A percentile compares a stretch with the other conserved stretches of the same genome.
Conservation (phyloP, 2,888 invertebrate genomes). For the Metacarcinus magister region DNA sequence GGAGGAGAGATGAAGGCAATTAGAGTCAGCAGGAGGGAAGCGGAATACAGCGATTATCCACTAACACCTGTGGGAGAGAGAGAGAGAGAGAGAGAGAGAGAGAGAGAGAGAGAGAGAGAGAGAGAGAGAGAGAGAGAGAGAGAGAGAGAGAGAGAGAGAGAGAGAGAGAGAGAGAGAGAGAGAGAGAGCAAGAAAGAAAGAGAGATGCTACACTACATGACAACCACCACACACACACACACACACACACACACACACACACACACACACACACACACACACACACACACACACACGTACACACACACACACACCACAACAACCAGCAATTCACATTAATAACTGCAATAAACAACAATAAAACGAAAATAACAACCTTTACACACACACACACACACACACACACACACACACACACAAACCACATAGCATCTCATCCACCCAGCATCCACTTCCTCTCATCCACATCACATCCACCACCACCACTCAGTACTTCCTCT, state of each 20-base stretch:
- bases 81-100: conserved; percentile 62
- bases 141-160: conserved; percentile 74
- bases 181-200: background rate
- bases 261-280: conserved; percentile 26
- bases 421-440: background rate
- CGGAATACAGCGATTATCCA: conserved; percentile 27
- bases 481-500: background rate
- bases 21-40: background rate
- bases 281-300: conserved; percentile 26
- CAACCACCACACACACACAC: background rate
- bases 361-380: background rate
- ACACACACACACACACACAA: background rate
- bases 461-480: background rate
- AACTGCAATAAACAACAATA: conserved; percentile 9
- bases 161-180: conserved; percentile 51
- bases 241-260: conserved; percentile 26
- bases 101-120: conserved; percentile 78
- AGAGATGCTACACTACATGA: background rate
- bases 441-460: background rate
- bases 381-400: background rate
- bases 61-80: conserved; percentile 56
- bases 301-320: background rate
- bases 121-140: conserved; percentile 58
- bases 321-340: background rate
- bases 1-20: background rate